These are phyloP conservation scores for Eublepharis macularius DNA, from an alignment of 2,113 vertebrate genomes.

Conservation along the genomic window DNA sequence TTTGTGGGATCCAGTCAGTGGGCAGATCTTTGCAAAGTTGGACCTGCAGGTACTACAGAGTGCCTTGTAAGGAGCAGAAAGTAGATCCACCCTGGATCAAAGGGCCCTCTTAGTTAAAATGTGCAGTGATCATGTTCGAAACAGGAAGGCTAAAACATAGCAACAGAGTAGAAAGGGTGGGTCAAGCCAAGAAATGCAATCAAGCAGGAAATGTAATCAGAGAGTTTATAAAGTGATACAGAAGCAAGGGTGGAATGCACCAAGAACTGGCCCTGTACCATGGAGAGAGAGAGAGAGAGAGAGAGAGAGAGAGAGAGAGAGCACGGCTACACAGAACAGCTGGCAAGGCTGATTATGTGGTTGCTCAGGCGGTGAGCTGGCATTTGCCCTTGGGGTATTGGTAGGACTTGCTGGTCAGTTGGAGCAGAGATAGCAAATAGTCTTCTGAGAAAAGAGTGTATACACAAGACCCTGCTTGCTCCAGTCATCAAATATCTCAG, in stretches of 20 bases:
- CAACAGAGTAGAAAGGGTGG: background rate
- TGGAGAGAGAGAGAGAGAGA: background rate
- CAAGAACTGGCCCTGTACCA: background rate
- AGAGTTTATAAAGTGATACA: background rate
- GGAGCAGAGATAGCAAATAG: background rate
- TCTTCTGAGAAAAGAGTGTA: background rate
- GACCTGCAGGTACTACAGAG: background rate
- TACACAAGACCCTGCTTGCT: background rate
- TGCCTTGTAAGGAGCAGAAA: background rate
- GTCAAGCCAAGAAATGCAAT: background rate
- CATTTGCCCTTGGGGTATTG: background rate
- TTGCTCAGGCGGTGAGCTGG: background rate
- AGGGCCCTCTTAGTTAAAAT: background rate
- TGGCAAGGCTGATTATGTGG: background rate
- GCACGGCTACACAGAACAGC: background rate
- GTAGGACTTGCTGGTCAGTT: background rate
- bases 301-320: too few species aligned
- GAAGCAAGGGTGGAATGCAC: background rate
- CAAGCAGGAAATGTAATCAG: background rate
- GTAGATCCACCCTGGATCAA: too few species aligned
- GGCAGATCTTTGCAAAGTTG: background rate
- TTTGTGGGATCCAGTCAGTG: too few species aligned
- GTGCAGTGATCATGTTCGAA: background rate
- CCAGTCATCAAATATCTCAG: background rate
- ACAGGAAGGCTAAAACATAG: background rate